These are phyloP conservation scores for Lagorchestes hirsutus DNA, from an alignment of 2,797 vertebrate species.

Conservation along the genomic window DNA sequence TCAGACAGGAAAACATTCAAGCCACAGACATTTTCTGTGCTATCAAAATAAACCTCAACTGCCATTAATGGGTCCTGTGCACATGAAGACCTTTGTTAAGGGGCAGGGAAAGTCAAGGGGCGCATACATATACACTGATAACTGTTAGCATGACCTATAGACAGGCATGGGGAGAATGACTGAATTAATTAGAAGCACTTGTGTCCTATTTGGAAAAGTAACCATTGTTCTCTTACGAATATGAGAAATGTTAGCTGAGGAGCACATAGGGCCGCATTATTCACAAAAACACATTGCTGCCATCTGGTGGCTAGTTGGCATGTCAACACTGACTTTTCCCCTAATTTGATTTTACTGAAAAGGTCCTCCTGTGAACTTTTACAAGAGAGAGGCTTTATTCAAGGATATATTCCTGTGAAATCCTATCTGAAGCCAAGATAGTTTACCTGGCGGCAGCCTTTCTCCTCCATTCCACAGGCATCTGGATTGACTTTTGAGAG, in stretches of 20 bases:
- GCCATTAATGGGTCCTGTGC: constrained; percentile 80
- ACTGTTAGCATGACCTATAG: constrained; percentile 18
- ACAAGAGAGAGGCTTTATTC: constrained; percentile 29
- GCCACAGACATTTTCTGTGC: constrained; percentile 81
- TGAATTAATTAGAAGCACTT: constrained; percentile 42
- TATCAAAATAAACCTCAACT: constrained; percentile 78
- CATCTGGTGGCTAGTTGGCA: constrained; percentile 88
- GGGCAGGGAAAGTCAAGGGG: constrained; percentile 39
- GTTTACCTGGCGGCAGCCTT: constrained; percentile 5
- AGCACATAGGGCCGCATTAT: constrained; percentile 84
- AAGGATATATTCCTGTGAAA: constrained; percentile 14
- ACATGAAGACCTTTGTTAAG: constrained; percentile 48
- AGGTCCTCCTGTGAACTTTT: constrained; percentile 31
- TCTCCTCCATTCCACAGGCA: background rate
- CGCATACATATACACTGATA: constrained; percentile 43
- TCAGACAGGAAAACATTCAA: constrained; percentile 85
- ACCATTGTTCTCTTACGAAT: constrained; percentile 76
- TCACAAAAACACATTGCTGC: constrained; percentile 90
- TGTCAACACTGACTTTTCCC: constrained; percentile 60
- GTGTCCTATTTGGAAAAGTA: constrained; percentile 71
- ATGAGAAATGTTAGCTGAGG: constrained; percentile 76
- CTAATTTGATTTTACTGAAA: constrained; percentile 54
- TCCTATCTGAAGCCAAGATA: constrained; percentile 18
- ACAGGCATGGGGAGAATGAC: background rate
- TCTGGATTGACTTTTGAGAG: constrained; percentile 13